These are phyloP conservation scores for Adelphocoris suturalis DNA, from an alignment of 2,888 invertebrate species.

Conservation along the genomic window DNA sequence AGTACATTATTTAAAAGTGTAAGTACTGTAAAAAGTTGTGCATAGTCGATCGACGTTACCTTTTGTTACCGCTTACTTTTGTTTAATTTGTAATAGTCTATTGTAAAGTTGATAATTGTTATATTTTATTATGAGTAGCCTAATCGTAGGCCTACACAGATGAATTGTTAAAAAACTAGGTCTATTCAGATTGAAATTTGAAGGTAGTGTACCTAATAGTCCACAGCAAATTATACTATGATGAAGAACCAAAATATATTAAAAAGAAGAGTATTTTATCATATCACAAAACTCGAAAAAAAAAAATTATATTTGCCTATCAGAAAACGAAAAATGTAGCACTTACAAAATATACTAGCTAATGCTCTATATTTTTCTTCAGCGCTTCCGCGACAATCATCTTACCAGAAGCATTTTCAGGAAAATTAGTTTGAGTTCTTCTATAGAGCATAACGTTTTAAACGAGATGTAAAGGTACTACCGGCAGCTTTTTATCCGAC, in stretches of 20 bases:
- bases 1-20: constrained; percentile 36
- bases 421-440: background rate
- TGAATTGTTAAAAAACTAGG: constrained; percentile 18
- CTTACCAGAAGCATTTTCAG: constrained; percentile 6
- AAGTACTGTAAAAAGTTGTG: constrained; percentile 67
- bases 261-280: constrained; percentile 57
- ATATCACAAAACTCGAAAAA: constrained; percentile 51
- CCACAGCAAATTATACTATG: constrained; percentile 10
- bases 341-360: background rate
- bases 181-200: constrained; percentile 46
- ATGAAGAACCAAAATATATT: constrained; percentile 36
- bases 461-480: background rate
- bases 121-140: constrained; percentile 49
- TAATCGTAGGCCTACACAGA: constrained; percentile 47
- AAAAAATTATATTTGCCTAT: constrained; percentile 37
- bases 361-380: constrained; percentile 40
- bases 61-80: constrained; percentile 44
- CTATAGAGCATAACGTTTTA: background rate
- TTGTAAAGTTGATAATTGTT: constrained; percentile 41
- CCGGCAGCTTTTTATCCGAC: no score
- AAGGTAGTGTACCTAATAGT: constrained; percentile 37
- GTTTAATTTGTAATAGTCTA: constrained; percentile 49
- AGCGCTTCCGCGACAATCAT: constrained; percentile 50
- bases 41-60: constrained; percentile 49
- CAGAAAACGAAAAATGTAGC: constrained; percentile 21